Conservation (phyloP, 2,797 vertebrate genomes). For the Gorsachius magnificus region DNA sequence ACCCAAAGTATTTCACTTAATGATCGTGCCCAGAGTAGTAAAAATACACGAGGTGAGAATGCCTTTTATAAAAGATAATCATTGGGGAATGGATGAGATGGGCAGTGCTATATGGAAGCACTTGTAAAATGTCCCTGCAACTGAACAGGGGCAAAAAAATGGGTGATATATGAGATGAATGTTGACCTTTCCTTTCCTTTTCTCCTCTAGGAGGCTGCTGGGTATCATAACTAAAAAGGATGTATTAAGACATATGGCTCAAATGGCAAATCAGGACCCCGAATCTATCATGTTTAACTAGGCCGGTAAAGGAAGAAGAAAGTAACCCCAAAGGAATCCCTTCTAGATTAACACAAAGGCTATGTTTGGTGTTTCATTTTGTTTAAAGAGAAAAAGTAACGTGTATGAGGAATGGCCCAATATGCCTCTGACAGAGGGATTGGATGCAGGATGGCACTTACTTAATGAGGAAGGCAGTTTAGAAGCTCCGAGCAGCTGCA, state of each 20-base stretch:
- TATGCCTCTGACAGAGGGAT: conserved; percentile 40
- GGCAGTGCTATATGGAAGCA: neutral
- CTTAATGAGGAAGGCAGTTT: conserved; percentile 41
- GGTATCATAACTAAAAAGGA: conserved; percentile 99
- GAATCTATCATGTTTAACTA: conserved; percentile 98
- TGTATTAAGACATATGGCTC: conserved; percentile 96
- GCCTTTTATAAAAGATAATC: neutral
- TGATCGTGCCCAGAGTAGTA: neutral
- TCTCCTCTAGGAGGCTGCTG: conserved; percentile 87
- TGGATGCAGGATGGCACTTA: conserved; percentile 41
- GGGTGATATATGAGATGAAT: neutral
- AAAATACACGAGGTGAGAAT: neutral
- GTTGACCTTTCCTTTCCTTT: conserved; percentile 59
- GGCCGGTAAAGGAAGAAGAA: conserved; percentile 45
- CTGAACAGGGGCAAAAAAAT: neutral
- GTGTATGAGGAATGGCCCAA: neutral
- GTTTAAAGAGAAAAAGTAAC: conserved; percentile 37
- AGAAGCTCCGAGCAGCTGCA: conserved; percentile 57
- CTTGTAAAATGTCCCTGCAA: neutral
- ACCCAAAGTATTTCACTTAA: neutral
- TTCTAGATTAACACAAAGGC: conserved; percentile 51
- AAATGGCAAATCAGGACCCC: conserved; percentile 98
- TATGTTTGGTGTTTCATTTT: conserved; percentile 46
- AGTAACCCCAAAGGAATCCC: conserved; percentile 56
- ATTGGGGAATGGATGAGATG: neutral